These are phyloP conservation scores for Oreocharis arfaki DNA, from an alignment of 2,113 vertebrate genomes.

Conservation along the genomic window DNA sequence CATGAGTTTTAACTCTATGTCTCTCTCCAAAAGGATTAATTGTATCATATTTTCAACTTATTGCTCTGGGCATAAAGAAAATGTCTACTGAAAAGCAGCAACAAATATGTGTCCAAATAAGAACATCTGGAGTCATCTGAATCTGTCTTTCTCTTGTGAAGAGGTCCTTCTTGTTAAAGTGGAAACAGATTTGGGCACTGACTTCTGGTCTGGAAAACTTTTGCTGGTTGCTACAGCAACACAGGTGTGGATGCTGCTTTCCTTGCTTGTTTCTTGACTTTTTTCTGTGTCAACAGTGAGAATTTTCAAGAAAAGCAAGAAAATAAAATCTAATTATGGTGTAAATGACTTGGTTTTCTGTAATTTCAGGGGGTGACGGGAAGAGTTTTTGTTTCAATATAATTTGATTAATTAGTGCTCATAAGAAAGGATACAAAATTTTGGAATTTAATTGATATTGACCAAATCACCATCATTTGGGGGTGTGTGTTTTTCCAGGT, in stretches of 20 bases:
- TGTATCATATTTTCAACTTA: background rate
- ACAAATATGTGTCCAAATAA: background rate
- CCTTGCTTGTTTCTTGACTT: background rate
- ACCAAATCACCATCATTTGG: background rate
- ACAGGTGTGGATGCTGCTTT: background rate
- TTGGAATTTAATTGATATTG: background rate
- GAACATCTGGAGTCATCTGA: background rate
- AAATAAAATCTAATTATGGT: background rate
- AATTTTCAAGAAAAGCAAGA: background rate
- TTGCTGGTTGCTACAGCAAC: background rate
- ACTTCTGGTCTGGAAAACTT: background rate
- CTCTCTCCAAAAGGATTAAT: background rate
- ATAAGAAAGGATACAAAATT: background rate
- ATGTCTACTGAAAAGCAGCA: background rate
- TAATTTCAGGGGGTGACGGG: background rate
- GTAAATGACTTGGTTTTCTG: background rate
- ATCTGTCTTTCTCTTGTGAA: background rate
- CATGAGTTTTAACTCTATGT: background rate
- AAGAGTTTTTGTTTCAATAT: background rate
- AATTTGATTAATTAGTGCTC: background rate
- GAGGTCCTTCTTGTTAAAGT: background rate
- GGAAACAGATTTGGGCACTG: background rate
- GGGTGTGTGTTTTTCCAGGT: slow-evolving; percentile 65
- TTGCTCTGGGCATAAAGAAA: background rate
- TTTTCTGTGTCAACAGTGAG: background rate